A percentile compares a stretch with the other conserved stretches of the same genome.
These are phyloP conservation scores for Limnephilus marmoratus DNA, from an alignment of 2,888 invertebrate genomes.

Conservation along the genomic window DNA sequence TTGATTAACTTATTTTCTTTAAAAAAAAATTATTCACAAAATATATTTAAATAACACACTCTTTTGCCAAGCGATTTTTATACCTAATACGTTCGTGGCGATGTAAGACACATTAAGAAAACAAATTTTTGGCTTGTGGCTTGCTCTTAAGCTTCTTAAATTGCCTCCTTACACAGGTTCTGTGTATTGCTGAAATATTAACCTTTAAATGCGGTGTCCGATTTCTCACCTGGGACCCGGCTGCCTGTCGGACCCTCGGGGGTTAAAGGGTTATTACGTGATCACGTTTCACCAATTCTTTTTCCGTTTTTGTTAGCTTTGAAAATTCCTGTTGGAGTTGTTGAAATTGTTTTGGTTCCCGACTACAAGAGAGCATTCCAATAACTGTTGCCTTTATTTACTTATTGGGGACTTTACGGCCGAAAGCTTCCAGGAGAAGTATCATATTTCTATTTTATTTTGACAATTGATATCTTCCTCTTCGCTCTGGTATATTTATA, in stretches of 20 bases:
- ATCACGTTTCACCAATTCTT: conserved; percentile 29
- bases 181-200: not conserved
- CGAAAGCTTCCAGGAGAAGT: not conserved
- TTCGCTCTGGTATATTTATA: not conserved
- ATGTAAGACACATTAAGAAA: no score
- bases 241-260: not conserved
- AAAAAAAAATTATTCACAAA: no score
- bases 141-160: not conserved
- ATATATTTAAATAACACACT: no score
- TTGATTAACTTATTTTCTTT: no score
- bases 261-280: conserved; percentile 17
- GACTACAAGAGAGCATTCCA: conserved; percentile 23
- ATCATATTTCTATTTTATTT: conserved; percentile 28
- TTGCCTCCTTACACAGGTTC: not conserved
- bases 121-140: no score
- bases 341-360: not conserved
- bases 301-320: conserved; percentile 5
- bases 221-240: not conserved
- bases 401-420: not conserved
- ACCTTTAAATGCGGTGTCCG: not conserved
- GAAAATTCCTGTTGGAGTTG: conserved; percentile 19
- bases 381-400: conserved; percentile 35
- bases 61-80: no score
- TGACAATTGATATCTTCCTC: conserved; percentile 23
- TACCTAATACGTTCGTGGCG: no score